phyloP scores from a whole-genome alignment of 2,797 vertebrate genomes.

The Lycodopsis pacificus region DNA sequence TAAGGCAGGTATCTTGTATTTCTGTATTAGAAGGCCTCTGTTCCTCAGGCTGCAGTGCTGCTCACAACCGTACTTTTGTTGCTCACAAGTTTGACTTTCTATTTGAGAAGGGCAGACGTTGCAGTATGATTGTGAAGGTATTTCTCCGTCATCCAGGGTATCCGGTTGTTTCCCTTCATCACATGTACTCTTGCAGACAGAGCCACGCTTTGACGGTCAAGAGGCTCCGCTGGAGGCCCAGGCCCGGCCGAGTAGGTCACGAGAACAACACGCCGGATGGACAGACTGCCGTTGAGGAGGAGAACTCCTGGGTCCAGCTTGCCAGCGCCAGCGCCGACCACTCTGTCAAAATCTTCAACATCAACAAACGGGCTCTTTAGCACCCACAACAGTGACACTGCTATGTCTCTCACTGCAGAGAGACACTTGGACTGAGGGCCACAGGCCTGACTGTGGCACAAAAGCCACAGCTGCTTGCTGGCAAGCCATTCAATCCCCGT shows the following conservation, averaged over 20 bases:
- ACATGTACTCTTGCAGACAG: slow-evolving; percentile 81
- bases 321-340: slow-evolving; percentile 94
- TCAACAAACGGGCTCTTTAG: slow-evolving; percentile 88
- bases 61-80: not conserved
- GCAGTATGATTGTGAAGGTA: too few species aligned
- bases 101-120: not conserved
- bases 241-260: slow-evolving; percentile 75
- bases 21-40: not conserved
- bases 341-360: slow-evolving; percentile 92
- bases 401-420: slow-evolving; percentile 53
- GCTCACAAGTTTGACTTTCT: too few species aligned
- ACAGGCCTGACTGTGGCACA: slow-evolving; percentile 51
- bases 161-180: slow-evolving; percentile 71
- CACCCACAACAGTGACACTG: slow-evolving; percentile 71
- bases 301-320: slow-evolving; percentile 89
- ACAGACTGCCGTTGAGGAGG: slow-evolving; percentile 70
- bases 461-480: slow-evolving; percentile 72
- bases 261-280: slow-evolving; percentile 46
- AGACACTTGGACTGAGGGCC: slow-evolving; percentile 65
- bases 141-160: not conserved
- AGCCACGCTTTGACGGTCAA: slow-evolving; percentile 93
- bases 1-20: not conserved
- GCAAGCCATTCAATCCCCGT: slow-evolving; percentile 58
- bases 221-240: slow-evolving; percentile 91
- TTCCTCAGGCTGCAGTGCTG: not conserved